Base-by-base conservation (phyloP, 2,888 invertebrate genomes). In the Idaea biselata region DNA sequence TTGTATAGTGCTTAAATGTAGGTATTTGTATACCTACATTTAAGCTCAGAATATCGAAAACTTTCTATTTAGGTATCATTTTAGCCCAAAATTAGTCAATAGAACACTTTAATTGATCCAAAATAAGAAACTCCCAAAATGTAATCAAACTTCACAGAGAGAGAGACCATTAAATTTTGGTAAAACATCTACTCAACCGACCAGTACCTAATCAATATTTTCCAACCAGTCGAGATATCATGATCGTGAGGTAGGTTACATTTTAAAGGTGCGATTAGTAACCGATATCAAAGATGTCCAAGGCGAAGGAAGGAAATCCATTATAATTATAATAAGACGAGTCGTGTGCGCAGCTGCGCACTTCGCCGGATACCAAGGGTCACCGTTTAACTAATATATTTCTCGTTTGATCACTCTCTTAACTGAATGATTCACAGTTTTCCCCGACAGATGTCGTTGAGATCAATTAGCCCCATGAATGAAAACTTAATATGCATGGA, bases 381-480 rank as follows among this genome's bases (percentile, higher is more conserved):
- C 91, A 91, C 80, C 14, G 80, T 81, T 86, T 87, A 88, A 88
- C 83, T 86, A 81, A 78, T 78, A 79, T 82, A 78, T 78, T 79
- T 81, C 77, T 84, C 86, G 84, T 86, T 86, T 86, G 87, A 86
- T 85, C 85, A 86, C 81, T 81, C 78, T 56, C 76, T 82, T 86
- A 86, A 87, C 88, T 81, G 85, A 88, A 83, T 91, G 91, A 91
- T 89, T 92, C 91, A 70, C 68, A 91, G 86, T 86, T 88, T 84
- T 84, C 78, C 80, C 80, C 83, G 89, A 88, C 92, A 92, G 91
- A 91, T 92, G 92, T 89, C 86, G 77, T 85, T 76, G 70, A n/a
- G 75, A 78, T 80, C 83, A 90, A 91, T 91, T 91, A 91, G 71
- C 71, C 68, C 69, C 68, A 85, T 87, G 87, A 90, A 89, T 88